Evolutionary conservation across 2,797 vertebrate genomes (phyloP).

Genomic region (Sebastolobus alascanus): DNA sequence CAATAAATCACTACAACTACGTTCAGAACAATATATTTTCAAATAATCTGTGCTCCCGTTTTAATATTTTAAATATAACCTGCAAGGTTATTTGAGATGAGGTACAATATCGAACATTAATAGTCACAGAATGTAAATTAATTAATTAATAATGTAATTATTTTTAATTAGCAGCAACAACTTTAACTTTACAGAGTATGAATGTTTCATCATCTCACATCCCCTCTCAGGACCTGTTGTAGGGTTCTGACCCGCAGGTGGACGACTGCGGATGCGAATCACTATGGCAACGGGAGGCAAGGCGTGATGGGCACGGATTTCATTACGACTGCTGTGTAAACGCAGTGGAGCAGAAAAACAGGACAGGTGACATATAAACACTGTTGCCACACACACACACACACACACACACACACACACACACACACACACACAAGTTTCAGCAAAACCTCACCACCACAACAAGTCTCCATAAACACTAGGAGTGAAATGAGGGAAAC

Average conservation of each 20-base stretch:
- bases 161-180: slow-evolving; percentile 1
- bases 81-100: not conserved
- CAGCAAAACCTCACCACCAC: not conserved
- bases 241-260: slow-evolving; percentile 25
- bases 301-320: slow-evolving; percentile 43
- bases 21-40: not conserved
- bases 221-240: slow-evolving; percentile 3
- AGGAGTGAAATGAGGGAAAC: slow-evolving; percentile 1
- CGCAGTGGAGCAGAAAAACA: slow-evolving; percentile 38
- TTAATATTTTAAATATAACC: not conserved
- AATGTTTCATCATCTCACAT: not conserved
- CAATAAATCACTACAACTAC: not conserved
- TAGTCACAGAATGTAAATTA: not conserved
- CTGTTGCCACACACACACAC: not conserved
- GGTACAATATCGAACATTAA: not conserved
- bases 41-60: not conserved
- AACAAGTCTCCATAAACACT: slow-evolving; percentile 11
- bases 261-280: slow-evolving; percentile 50
- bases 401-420: not conserved
- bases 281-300: slow-evolving; percentile 59
- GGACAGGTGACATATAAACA: slow-evolving; percentile 20
- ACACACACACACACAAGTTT: not conserved
- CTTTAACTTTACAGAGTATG: not conserved
- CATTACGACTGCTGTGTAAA: slow-evolving; percentile 41
- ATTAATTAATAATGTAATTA: too few relatives aligned